Base-by-base conservation (phyloP, 2,888 invertebrate species). In the Chrysopilus asiliformis region DNA sequence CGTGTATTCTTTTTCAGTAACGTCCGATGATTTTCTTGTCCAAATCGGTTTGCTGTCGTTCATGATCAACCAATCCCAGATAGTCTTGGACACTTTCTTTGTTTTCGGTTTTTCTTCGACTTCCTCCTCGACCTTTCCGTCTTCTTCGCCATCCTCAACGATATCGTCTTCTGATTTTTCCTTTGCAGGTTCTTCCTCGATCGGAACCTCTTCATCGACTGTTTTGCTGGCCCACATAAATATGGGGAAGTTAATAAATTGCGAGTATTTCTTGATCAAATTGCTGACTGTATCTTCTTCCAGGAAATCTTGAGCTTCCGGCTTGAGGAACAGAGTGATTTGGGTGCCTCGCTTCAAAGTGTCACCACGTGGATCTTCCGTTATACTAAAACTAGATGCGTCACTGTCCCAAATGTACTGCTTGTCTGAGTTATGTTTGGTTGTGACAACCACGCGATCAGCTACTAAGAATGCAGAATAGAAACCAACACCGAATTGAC, bases 181-280 rank as follows among this genome's bases (percentile, higher is more conserved):
- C 15, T 45, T 49, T 46, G 70, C 68, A 9, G 70, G 67, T n/a
- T 68, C 72, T 34, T 71, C 71, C 38, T 74, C 72, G 16, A 67
- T 38, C 2, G 76, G 72, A 48, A 81, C 80, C 53, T 83, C 82
- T 33, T 82, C 79, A 43, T 78, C 79, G 50, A 83, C 73, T 22
- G 78, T 79, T 67, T 67, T 70, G 50, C 72, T 70, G 39, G 82
- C 76, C 95, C 95, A 98, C 60, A 98, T 66, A 65, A 83, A 83
- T 60, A 99, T 98, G 42, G 91, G 89, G 75, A 98, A 99, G 66
- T 95, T 98, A 61, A 99, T 99, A 67, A 99, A 98, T 68, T 99
- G 97, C 4, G 94, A 94, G 68, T 98, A 99, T 65, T 97, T 98
- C 67, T 84, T 85, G 43, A 99, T 84, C 41, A 98, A 71, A 50